These are phyloP conservation scores for Brachirus orientalis DNA, from an alignment of 2,113 vertebrate genomes.

Conservation along the genomic window DNA sequence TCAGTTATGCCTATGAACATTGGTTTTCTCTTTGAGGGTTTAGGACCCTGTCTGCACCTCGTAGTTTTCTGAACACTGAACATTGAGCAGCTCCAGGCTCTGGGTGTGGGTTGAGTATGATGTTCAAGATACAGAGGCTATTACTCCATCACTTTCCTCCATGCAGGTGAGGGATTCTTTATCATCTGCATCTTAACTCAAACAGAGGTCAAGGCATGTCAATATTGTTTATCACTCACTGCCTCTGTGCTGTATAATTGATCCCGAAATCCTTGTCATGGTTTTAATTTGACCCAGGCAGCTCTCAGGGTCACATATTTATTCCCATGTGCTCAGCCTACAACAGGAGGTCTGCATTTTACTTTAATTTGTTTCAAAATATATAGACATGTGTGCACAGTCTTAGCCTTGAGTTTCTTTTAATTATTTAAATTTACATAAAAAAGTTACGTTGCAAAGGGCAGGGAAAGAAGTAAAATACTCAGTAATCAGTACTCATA, in stretches of 20 bases:
- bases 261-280: slow-evolving; percentile 26
- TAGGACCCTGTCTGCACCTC: background rate
- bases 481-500: too few species aligned
- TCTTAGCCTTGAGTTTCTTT: too few species aligned
- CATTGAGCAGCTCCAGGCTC: too few species aligned
- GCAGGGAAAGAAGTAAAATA: too few species aligned
- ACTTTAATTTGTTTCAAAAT: too few species aligned
- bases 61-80: too few species aligned
- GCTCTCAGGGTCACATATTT: slow-evolving; percentile 28
- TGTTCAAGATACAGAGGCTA: background rate
- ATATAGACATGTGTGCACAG: too few species aligned
- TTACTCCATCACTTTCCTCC: background rate
- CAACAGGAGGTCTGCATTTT: background rate
- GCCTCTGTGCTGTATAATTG: slow-evolving; percentile 41
- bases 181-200: slow-evolving; percentile 4
- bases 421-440: too few species aligned
- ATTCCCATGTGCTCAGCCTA: background rate
- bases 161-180: background rate
- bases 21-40: background rate
- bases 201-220: slow-evolving; percentile 40
- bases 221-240: slow-evolving; percentile 33
- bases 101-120: background rate
- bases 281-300: slow-evolving; percentile 24
- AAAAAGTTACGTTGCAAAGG: too few species aligned
- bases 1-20: slow-evolving; percentile 41